Evolutionary conservation across 1,140 invertebrate species (phyloP).

Genomic region (Drosophila navojoa): DNA sequence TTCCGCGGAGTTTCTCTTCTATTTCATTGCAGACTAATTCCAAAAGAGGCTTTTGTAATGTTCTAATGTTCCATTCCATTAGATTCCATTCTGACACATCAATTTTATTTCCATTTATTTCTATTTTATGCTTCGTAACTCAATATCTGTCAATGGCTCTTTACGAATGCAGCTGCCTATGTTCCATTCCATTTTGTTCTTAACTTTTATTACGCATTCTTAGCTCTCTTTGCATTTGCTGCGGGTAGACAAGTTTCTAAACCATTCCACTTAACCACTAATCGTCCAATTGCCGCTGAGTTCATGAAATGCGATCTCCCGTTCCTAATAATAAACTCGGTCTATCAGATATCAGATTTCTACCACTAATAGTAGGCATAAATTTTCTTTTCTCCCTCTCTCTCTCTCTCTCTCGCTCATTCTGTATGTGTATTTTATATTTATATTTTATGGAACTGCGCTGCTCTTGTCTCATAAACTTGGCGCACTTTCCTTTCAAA

Average conservation of each 20-base stretch:
- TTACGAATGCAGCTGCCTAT: conserved; percentile 30
- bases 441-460: conserved; percentile 9
- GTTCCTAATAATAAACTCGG: conserved; percentile 36
- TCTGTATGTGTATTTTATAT: no score
- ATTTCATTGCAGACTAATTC: neutral
- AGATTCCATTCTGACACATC: neutral
- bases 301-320: conserved; percentile 50
- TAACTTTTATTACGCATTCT: neutral
- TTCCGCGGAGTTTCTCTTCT: neutral
- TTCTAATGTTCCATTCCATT: neutral
- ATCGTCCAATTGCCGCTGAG: conserved; percentile 31
- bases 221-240: conserved; percentile 15
- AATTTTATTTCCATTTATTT: neutral
- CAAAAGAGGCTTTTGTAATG: no score
- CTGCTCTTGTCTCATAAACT: conserved; percentile 22
- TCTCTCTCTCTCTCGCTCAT: no score
- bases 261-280: conserved; percentile 58
- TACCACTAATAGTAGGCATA: conserved; percentile 59
- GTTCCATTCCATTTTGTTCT: conserved; percentile 31
- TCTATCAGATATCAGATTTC: conserved; percentile 60
- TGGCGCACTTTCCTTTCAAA: conserved; percentile 58
- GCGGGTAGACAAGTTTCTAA: conserved; percentile 61
- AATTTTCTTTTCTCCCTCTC: conserved; percentile 32
- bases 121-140: no score
- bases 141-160: no score